A percentile compares a stretch with the other conserved stretches of the same genome.
phyloP scores from a whole-genome alignment of 2,797 vertebrate species.

The Anguilla anguilla region DNA sequence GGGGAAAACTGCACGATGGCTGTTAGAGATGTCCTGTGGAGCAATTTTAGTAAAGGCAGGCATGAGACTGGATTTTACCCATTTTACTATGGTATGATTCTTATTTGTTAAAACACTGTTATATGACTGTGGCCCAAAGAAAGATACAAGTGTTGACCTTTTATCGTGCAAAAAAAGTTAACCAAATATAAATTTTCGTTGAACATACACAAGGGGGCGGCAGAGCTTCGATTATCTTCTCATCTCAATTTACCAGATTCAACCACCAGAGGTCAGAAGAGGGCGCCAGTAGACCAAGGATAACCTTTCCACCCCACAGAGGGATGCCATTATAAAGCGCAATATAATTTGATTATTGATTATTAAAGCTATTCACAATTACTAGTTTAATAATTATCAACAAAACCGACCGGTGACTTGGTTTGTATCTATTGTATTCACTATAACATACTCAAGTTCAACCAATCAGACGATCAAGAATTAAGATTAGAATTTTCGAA shows the following conservation, averaged over 20 bases:
- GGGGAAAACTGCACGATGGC: background rate
- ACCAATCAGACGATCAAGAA: background rate
- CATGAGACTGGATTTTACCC: background rate
- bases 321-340: background rate
- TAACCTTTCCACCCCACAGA: background rate
- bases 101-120: background rate
- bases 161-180: background rate
- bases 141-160: background rate
- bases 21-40: background rate
- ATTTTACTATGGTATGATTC: background rate
- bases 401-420: background rate
- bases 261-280: conserved; percentile 13
- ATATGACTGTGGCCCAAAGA: background rate
- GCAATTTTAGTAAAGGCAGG: background rate
- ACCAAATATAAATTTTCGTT: conserved; percentile 10
- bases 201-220: conserved; percentile 52
- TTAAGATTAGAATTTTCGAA: background rate
- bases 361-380: conserved; percentile 14
- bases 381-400: background rate
- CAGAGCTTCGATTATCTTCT: background rate
- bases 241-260: background rate
- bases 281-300: background rate
- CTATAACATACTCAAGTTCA: background rate
- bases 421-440: background rate
- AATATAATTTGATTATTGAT: background rate